Percentiles rank a stretch among this genome's conserved stretches.
Evolutionary conservation across 2,113 vertebrate genomes (phyloP).

Genomic region (Dunckerocampus dactyliophorus): DNA sequence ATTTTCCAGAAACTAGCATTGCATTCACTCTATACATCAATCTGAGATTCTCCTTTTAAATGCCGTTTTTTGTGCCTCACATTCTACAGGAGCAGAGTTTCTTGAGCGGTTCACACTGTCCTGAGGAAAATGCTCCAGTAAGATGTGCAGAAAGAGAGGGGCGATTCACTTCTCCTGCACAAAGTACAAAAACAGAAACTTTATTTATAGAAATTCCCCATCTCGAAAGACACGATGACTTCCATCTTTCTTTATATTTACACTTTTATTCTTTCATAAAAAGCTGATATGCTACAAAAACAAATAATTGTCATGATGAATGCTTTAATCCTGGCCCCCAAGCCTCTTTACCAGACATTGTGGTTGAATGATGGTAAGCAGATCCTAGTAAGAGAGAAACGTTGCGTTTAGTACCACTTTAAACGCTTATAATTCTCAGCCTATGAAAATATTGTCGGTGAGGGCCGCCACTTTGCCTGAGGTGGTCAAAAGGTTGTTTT

Average conservation of each 20-base stretch:
- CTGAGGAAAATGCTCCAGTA: neutral
- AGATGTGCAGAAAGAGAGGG: neutral
- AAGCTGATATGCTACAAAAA: conserved; percentile 49
- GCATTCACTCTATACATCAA: conserved; percentile 1
- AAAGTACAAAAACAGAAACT: no score
- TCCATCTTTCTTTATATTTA: conserved; percentile 44
- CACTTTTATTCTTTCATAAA: conserved; percentile 42
- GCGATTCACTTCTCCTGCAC: neutral
- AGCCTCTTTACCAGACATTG: conserved; percentile 41
- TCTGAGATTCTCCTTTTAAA: neutral
- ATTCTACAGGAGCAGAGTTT: neutral
- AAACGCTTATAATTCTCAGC: conserved; percentile 71
- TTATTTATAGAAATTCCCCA: no score
- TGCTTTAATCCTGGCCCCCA: conserved; percentile 48
- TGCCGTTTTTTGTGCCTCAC: neutral
- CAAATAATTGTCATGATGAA: conserved; percentile 61
- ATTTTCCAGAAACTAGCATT: conserved; percentile 1
- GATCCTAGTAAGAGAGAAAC: conserved; percentile 56
- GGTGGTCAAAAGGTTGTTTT: conserved; percentile 64
- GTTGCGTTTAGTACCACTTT: conserved; percentile 59
- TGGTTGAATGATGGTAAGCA: conserved; percentile 63
- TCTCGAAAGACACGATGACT: neutral
- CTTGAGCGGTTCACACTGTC: neutral
- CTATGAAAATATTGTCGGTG: conserved; percentile 73
- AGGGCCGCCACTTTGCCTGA: conserved; percentile 59